These are phyloP conservation scores for Anas platyrhynchos DNA, from an alignment of 2,113 vertebrate genomes.

Conservation along the genomic window DNA sequence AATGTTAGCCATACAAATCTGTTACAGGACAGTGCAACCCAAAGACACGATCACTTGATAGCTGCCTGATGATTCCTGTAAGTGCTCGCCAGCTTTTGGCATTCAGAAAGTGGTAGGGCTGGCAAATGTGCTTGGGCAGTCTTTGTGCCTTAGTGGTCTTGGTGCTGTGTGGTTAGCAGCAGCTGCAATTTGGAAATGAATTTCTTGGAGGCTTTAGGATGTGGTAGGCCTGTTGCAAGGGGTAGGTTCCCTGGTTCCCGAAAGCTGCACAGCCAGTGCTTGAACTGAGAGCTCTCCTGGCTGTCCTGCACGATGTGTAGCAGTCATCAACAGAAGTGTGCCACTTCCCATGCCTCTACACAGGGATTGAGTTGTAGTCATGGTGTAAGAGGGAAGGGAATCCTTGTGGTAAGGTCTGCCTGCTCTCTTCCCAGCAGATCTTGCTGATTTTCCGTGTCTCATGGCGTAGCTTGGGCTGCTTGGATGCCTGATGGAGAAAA, in stretches of 20 bases:
- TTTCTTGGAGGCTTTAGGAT: background rate
- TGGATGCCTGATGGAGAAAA: background rate
- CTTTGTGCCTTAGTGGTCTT: background rate
- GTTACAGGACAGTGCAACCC: background rate
- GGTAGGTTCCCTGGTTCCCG: background rate
- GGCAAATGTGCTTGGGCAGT: background rate
- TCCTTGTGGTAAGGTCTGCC: background rate
- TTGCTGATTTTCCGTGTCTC: background rate
- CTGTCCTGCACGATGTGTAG: background rate
- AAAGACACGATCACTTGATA: background rate
- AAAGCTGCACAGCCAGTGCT: background rate
- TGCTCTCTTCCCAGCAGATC: background rate
- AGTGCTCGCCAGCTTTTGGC: background rate
- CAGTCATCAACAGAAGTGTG: background rate
- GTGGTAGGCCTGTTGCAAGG: background rate
- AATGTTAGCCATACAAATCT: background rate
- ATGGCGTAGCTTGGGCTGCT: background rate
- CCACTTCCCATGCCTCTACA: background rate
- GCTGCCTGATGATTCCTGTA: background rate
- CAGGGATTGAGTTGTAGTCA: background rate
- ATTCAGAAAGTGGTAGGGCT: background rate
- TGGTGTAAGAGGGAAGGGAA: background rate
- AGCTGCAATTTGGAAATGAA: background rate
- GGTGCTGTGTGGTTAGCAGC: background rate
- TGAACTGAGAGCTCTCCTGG: background rate